Conservation (phyloP, 1,140 invertebrate genomes). For the Drosophila subpulchrella region DNA sequence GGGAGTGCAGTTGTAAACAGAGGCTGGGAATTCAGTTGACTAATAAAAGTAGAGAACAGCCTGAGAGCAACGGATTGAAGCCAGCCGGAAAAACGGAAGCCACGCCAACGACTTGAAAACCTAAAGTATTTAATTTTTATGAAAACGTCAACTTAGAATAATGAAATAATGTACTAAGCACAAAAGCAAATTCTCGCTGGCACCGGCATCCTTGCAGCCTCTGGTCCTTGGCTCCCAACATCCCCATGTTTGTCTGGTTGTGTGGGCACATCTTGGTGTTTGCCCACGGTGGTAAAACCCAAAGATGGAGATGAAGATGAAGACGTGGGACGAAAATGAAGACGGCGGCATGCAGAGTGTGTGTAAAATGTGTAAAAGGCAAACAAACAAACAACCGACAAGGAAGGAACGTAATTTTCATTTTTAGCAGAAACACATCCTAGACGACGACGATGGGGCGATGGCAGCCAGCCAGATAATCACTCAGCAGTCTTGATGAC, state of each 20-base stretch:
- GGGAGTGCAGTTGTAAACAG: neutral
- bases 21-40: conserved; percentile 6
- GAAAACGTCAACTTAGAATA: conserved; percentile 68
- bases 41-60: conserved; percentile 11
- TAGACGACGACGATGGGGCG: conserved; percentile 16
- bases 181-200: conserved; percentile 37
- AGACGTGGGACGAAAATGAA: neutral
- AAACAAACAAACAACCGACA: conserved; percentile 61
- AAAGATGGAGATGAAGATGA: neutral
- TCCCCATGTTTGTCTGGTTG: conserved; percentile 6
- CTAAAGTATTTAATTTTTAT: conserved; percentile 75
- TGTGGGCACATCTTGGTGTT: conserved; percentile 42
- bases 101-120: conserved; percentile 5
- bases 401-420: conserved; percentile 68
- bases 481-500: conserved; percentile 70
- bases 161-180: conserved; percentile 64
- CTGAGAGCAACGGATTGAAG: neutral
- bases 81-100: conserved; percentile 2
- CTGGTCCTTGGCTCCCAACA: conserved; percentile 15
- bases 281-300: conserved; percentile 34
- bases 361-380: conserved; percentile 58
- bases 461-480: conserved; percentile 66
- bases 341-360: conserved; percentile 55
- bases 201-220: conserved; percentile 26
- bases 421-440: conserved; percentile 39